Percentiles rank a stretch among this genome's conserved stretches.
phyloP scores from a whole-genome alignment of 2,113 vertebrate genomes.

The Aegotheles bennettii region DNA sequence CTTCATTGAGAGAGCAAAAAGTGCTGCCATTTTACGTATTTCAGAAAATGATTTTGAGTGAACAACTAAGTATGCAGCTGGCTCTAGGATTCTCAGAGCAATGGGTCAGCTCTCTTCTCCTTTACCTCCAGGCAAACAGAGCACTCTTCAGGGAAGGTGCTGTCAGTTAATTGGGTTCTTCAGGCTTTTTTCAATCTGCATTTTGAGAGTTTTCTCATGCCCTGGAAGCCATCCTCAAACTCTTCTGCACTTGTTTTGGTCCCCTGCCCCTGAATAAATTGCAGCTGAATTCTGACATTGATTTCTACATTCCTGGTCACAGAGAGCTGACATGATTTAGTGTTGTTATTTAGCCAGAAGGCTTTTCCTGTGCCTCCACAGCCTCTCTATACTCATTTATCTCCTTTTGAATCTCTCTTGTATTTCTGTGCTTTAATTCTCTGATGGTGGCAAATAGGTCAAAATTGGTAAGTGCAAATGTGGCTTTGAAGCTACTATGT shows the following conservation, averaged over 20 bases:
- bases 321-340: background rate
- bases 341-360: background rate
- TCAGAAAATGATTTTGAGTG: background rate
- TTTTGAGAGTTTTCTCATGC: background rate
- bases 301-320: background rate
- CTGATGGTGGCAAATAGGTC: background rate
- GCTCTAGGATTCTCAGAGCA: background rate
- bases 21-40: background rate
- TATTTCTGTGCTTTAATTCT: background rate
- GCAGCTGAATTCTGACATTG: background rate
- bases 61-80: background rate
- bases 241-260: background rate
- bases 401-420: background rate
- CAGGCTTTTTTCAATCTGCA: background rate
- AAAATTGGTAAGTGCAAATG: background rate
- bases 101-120: background rate
- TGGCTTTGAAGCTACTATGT: background rate
- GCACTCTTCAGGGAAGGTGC: background rate
- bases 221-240: background rate
- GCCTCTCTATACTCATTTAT: background rate
- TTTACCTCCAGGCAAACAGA: background rate
- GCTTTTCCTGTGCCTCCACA: background rate
- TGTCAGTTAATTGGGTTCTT: background rate
- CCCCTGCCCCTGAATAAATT: background rate
- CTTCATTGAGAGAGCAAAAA: background rate